Evolutionary conservation across 1,140 invertebrate species (phyloP).

Genomic region (Neodiprion fabricii): DNA sequence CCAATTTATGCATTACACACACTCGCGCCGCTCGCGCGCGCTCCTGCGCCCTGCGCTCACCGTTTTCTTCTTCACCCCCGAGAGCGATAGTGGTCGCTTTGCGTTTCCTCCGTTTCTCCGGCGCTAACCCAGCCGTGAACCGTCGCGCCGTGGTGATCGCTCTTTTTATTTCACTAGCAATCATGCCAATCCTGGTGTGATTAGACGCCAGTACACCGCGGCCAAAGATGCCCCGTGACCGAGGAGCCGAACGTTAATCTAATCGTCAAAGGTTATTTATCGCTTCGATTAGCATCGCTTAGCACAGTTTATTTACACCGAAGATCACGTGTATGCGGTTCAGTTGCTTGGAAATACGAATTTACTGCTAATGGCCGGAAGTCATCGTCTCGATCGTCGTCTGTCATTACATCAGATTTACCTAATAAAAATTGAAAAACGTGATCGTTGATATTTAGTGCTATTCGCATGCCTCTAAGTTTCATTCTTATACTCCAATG

Average conservation of each 20-base stretch:
- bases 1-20: not conserved
- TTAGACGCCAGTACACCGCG: not conserved
- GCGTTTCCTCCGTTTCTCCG: not conserved
- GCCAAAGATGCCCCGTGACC: not conserved
- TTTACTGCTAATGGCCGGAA: not conserved
- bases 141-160: not conserved
- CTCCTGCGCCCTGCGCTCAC: not conserved
- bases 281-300: constrained; percentile 6
- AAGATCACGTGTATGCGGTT: not conserved
- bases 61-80: not conserved
- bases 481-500: too few species aligned
- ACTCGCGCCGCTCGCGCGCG: too few species aligned
- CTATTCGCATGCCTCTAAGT: too few species aligned
- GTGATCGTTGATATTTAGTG: too few species aligned
- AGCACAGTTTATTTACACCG: not conserved
- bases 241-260: not conserved
- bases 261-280: constrained; percentile 5
- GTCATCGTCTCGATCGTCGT: not conserved
- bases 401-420: not conserved
- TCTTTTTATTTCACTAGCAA: not conserved
- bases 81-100: not conserved
- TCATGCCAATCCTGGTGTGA: not conserved
- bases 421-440: too few species aligned
- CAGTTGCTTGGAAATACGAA: not conserved
- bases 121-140: not conserved